phyloP scores from a whole-genome alignment of 2,797 vertebrate species.

The Clarias platycephalus region DNA sequence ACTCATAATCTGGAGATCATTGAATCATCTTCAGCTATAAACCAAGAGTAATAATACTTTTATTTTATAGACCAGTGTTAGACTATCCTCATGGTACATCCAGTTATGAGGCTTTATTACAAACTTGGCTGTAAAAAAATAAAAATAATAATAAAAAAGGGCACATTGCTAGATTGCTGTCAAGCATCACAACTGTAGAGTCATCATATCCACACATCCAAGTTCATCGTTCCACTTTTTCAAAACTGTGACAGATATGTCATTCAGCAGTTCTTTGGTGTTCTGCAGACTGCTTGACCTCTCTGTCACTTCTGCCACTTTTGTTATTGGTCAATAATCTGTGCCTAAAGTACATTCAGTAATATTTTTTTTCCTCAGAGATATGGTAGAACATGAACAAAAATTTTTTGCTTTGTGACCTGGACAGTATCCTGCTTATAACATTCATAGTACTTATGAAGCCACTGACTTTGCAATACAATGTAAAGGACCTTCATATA shows the following conservation, averaged over 20 bases:
- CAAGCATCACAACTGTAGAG: slow-evolving; percentile 33
- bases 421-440: slow-evolving; percentile 15
- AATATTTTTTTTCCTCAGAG: slow-evolving; percentile 34
- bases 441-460: not conserved
- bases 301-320: slow-evolving; percentile 18
- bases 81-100: slow-evolving; percentile 50
- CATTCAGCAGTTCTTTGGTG: slow-evolving; percentile 27
- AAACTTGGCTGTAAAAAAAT: slow-evolving; percentile 40
- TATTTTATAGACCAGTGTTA: slow-evolving; percentile 56
- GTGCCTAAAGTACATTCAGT: slow-evolving; percentile 22
- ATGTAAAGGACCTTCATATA: not conserved
- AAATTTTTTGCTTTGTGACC: slow-evolving; percentile 23
- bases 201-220: slow-evolving; percentile 38
- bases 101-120: slow-evolving; percentile 50
- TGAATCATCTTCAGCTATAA: slow-evolving; percentile 58
- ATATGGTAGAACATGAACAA: slow-evolving; percentile 15
- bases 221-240: slow-evolving; percentile 34
- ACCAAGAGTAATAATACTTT: slow-evolving; percentile 57
- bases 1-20: slow-evolving; percentile 55
- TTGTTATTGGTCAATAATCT: slow-evolving; percentile 37
- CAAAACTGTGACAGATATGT: slow-evolving; percentile 28
- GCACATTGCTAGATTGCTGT: slow-evolving; percentile 10
- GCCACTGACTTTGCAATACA: not conserved
- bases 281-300: slow-evolving; percentile 18
- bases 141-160: not conserved